Percentiles rank a stretch among this genome's conserved stretches.
phyloP scores from a whole-genome alignment of 2,113 vertebrate species.

The Bos taurus region DNA sequence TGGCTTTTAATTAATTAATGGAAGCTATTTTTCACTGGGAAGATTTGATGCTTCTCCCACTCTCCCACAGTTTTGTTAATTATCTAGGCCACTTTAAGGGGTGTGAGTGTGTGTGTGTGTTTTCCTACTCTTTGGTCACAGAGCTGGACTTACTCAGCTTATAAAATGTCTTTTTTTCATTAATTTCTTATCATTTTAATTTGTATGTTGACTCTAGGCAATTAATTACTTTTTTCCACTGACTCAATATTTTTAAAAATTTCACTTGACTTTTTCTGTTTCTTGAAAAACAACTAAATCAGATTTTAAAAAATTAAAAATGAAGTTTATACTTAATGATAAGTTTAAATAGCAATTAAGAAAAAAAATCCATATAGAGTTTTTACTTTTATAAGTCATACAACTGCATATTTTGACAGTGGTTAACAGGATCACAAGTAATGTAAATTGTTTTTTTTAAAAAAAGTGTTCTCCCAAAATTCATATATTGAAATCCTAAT shows the following conservation, averaged over 20 bases:
- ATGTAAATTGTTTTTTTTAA: neutral
- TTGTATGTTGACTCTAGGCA: neutral
- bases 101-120: neutral
- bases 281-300: conserved; percentile 14
- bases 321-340: neutral
- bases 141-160: neutral
- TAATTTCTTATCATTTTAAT: neutral
- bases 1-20: neutral
- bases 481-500: neutral
- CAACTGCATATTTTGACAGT: neutral
- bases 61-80: neutral
- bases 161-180: neutral
- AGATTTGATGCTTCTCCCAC: neutral
- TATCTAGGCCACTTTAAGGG: neutral
- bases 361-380: neutral
- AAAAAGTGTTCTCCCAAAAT: neutral
- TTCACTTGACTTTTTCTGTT: neutral
- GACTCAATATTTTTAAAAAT: neutral
- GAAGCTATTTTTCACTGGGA: neutral
- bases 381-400: neutral
- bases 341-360: neutral
- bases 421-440: neutral
- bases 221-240: neutral
- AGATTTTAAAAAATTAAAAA: neutral
- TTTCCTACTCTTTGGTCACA: neutral